Base-by-base conservation (phyloP, 2,113 vertebrate genomes). In the Tricholaema leucomelas region DNA sequence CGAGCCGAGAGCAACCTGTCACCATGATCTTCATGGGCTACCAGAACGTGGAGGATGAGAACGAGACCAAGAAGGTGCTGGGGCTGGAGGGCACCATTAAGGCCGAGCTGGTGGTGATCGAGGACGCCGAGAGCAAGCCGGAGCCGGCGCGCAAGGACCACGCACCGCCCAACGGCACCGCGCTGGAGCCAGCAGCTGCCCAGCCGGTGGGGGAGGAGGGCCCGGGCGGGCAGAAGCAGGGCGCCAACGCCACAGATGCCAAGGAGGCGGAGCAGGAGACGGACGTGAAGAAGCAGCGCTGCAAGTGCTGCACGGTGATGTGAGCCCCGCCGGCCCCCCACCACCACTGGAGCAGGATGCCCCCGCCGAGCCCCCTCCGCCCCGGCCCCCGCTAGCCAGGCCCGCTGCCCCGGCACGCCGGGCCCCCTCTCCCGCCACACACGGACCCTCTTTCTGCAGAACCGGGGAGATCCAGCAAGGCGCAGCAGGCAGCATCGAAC, bases 21-120 rank as follows among this genome's bases (percentile, higher is more conserved):
- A 99, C 99, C 90, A 99, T 99, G 99, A 98, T 99, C 95, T 99
- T 99, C 95, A 99, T 99, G 99, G 99, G 99, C 20, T 99, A 99
- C 96, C 99, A 99, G 97, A 98, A 96, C 1, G 99, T 99, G 85
- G 99, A 99, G 94, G 99, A 99, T 0, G 98, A 98, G 95, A 97
- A 98, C 0, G 98, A 99, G 95, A 99, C 98, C 92, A 98, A 98
- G 97, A 99, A 98, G 90, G 98, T 99, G 4, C 97, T 99, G 89
- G 99, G 99, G 16, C 93, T 99, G 40, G 98, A 99, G 87, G 98
- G 98, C 27, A 98, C 98, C 8, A 98, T 99, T 90, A 99, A 98
- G 18, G 99, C 99, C 0, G 99, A 99, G 98, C 97, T 99, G 67
- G 99, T 99, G 88, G 97, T 98, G 91, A 99, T 99, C 0, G 97